Base-by-base conservation (phyloP, 2,888 invertebrate species). In the Sepiola atlantica region DNA sequence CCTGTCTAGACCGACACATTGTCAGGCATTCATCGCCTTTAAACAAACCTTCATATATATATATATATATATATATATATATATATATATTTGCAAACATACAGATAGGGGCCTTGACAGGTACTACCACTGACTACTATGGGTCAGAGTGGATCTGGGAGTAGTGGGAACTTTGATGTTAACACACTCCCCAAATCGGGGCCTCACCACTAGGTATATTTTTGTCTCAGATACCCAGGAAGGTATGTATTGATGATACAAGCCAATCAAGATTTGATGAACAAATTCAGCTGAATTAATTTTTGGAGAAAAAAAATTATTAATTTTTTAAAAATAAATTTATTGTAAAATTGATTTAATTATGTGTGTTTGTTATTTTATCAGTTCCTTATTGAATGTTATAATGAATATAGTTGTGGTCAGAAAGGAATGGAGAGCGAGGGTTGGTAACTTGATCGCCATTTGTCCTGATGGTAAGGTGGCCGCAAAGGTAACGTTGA, bases 391-490 rank as follows among this genome's bases (percentile, higher is more conserved):
- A 77, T 77, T n/a, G n/a, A 77, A 61, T 61, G 28, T 8, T 21
- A 61, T 45, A 45, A 45, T 61, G 61, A 61, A 61, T 61, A 61
- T 61, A 10, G 14, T 77, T 77, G 16, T 14, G 32, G n/a, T 92
- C 92, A 92, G 55, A 55, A 92, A 24, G 92, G 54, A n/a, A 92
- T 55, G 18, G 92, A 92, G 4, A 45, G 45, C 10, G 92, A 55
- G 14, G 92, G n/a, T 55, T 45, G 92, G 28, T 92, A 92, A 6
- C 55, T 18, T 24, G 92, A 92, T 28, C 92, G 92, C 92, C 92
- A 92, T 92, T 92, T 92, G n/a, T 92, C 92, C 32, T 92, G 92
- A 18, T 92, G 92, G 55, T 92, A 92, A 14, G 54, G 54, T 18
- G 92, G 92, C 8, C 92, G 54, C 45, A 92, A 32, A 8, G 92